Percentiles rank a stretch among this genome's conserved stretches.
phyloP scores from a whole-genome alignment of 2,888 invertebrate species.

The Lumbricus terrestris region DNA sequence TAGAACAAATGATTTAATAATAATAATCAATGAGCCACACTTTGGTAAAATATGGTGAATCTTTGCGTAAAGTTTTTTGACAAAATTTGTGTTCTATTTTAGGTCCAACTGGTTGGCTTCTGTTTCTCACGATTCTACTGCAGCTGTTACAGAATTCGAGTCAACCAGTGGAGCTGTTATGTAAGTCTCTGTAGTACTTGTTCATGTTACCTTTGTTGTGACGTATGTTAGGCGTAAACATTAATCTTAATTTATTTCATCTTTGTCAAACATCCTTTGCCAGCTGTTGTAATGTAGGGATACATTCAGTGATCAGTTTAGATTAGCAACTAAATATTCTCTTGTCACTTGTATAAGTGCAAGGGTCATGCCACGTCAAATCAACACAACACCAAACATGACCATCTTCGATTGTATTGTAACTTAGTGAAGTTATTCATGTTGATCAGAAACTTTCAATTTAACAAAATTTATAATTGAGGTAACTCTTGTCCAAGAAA shows the following conservation, averaged over 20 bases:
- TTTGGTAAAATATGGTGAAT: neutral
- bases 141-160: neutral
- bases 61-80: neutral
- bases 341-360: neutral
- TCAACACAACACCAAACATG: no score
- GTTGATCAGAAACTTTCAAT: no score
- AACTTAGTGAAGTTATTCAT: no score
- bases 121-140: neutral
- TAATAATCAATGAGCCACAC: neutral
- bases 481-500: no score
- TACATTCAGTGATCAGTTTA: neutral
- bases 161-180: neutral
- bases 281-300: neutral
- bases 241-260: neutral
- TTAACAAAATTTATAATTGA: no score
- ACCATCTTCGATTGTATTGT: no score
- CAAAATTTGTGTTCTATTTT: neutral
- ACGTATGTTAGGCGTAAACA: neutral
- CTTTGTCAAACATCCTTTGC: neutral
- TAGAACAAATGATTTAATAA: neutral
- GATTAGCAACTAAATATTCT: neutral
- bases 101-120: conserved; percentile 4
- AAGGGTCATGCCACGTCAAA: neutral
- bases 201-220: neutral
- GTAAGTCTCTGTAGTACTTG: neutral